Conservation (phyloP, 2,797 vertebrate genomes). For the Betta splendens region DNA sequence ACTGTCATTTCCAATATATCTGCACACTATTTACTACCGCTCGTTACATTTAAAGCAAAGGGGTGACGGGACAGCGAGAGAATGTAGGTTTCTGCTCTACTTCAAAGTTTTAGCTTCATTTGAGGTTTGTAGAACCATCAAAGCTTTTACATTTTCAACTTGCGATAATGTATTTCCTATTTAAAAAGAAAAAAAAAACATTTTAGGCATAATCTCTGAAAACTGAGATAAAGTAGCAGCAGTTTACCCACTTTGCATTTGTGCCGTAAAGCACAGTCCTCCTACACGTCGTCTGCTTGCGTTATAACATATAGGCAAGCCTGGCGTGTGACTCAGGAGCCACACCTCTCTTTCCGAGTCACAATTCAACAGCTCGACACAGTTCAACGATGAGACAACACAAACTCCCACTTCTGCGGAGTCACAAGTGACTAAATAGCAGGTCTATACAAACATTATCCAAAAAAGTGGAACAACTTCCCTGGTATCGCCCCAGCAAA, state of each 20-base stretch:
- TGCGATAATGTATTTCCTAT: no score
- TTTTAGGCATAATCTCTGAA: no score
- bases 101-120: slow-evolving; percentile 49
- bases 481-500: slow-evolving; percentile 29
- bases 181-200: no score
- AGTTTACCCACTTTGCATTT: no score
- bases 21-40: slow-evolving; percentile 47
- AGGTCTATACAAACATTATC: slow-evolving; percentile 35
- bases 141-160: no score
- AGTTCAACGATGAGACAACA: slow-evolving; percentile 49
- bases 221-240: no score
- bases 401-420: slow-evolving; percentile 32
- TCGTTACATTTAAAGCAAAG: slow-evolving; percentile 40
- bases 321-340: slow-evolving; percentile 4
- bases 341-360: slow-evolving; percentile 31
- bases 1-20: slow-evolving; percentile 65
- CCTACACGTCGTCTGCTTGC: not conserved
- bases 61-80: slow-evolving; percentile 37
- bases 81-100: slow-evolving; percentile 37
- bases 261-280: not conserved
- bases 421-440: slow-evolving; percentile 19
- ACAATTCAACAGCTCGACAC: slow-evolving; percentile 38
- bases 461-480: slow-evolving; percentile 11
- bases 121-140: slow-evolving; percentile 12
- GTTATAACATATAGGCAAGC: slow-evolving; percentile 2